A percentile compares a stretch with the other conserved stretches of the same genome.
phyloP scores from a whole-genome alignment of 92 coral and sea anemone species.

The Heliopora coerulea region DNA sequence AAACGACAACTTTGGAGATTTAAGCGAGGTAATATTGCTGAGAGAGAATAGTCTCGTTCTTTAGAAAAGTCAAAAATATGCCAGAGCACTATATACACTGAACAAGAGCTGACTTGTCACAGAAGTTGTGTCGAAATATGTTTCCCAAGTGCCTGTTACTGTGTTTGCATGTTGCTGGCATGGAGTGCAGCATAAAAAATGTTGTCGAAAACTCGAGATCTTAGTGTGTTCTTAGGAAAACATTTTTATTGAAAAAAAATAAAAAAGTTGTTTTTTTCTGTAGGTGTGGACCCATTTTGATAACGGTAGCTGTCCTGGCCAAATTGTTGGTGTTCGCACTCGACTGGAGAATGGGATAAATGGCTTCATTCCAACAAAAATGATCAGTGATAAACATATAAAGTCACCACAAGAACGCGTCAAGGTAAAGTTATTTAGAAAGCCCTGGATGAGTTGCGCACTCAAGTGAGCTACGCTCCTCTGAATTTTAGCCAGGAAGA shows the following conservation, averaged over 20 bases:
- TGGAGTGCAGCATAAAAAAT: too few species aligned
- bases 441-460: too few species aligned
- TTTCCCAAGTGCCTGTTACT: too few species aligned
- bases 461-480: too few species aligned
- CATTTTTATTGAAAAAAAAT: neutral
- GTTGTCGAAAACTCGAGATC: too few species aligned
- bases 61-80: too few species aligned
- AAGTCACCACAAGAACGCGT: constrained; percentile 93
- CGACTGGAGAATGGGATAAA: constrained; percentile 81
- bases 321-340: constrained; percentile 87
- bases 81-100: too few species aligned
- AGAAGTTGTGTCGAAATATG: too few species aligned
- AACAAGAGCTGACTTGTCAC: too few species aligned
- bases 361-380: constrained; percentile 93
- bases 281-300: constrained; percentile 99
- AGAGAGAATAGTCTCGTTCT: neutral
- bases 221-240: neutral
- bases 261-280: neutral
- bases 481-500: too few species aligned
- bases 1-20: constrained; percentile 71
- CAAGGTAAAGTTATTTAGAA: too few species aligned
- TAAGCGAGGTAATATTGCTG: constrained; percentile 66
- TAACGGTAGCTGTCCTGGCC: constrained; percentile 95
- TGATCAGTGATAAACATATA: constrained; percentile 90
- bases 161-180: too few species aligned